A percentile compares a stretch with the other conserved stretches of the same genome.
These are phyloP conservation scores for Thripadectes ignobilis DNA, from an alignment of 2,797 vertebrate genomes.

Conservation along the genomic window DNA sequence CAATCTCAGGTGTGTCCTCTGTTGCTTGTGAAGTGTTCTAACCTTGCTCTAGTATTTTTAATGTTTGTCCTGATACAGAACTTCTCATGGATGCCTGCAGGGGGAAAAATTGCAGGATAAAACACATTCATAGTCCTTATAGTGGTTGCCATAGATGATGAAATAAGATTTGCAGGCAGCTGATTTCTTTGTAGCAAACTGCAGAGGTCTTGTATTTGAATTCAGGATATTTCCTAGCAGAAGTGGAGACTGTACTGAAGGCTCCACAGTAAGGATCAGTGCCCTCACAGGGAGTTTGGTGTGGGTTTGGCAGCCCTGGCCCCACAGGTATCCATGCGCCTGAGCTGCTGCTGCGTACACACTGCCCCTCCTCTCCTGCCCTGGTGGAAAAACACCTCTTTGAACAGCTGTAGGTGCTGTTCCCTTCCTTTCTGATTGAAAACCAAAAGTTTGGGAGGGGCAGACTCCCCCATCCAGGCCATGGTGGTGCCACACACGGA, in stretches of 20 bases:
- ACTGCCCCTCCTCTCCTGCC: neutral
- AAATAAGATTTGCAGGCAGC: neutral
- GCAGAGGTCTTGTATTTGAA: neutral
- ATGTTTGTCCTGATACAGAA: slow-evolving; percentile 2
- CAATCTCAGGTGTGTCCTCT: slow-evolving; percentile 5
- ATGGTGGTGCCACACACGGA: rapidly evolving
- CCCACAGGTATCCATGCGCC: rapidly evolving
- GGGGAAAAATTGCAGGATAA: neutral
- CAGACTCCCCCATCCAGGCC: no score
- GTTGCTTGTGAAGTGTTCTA: neutral
- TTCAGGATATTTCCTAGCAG: neutral
- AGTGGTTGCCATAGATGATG: neutral
- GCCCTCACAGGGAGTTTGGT: neutral
- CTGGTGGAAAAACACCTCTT: neutral
- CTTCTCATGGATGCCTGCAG: neutral
- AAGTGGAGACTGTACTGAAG: neutral
- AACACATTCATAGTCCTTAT: neutral
- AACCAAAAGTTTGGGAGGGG: neutral
- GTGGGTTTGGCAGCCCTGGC: neutral
- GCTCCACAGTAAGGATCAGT: neutral
- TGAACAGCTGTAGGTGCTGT: neutral
- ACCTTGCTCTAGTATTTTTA: slow-evolving; percentile 23
- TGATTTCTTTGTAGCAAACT: neutral
- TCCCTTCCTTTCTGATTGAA: neutral
- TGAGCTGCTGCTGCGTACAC: neutral